Percentiles rank a stretch among this genome's conserved stretches.
Conservation (phyloP, 2,797 vertebrate genomes). For the Nyctalus aviator region DNA sequence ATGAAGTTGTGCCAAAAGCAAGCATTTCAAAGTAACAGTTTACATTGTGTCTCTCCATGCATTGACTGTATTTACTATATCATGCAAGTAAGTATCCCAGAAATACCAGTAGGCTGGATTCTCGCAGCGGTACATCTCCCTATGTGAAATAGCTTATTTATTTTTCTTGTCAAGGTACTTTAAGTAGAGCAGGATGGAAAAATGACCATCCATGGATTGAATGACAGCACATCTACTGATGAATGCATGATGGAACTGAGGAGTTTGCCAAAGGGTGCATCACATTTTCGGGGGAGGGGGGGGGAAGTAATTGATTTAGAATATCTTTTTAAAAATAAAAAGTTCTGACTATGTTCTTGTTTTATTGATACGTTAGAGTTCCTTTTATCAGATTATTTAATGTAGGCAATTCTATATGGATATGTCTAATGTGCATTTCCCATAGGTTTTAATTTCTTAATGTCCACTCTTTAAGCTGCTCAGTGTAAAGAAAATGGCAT, state of each 20-base stretch:
- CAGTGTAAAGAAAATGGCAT: neutral
- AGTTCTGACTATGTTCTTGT: neutral
- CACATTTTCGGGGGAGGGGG: neutral
- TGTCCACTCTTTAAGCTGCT: neutral
- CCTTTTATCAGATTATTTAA: neutral
- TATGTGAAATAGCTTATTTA: slow-evolving; percentile 56
- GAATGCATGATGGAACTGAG: neutral
- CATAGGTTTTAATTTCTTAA: neutral
- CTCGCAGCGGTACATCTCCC: slow-evolving; percentile 75
- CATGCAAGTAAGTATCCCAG: slow-evolving; percentile 57
- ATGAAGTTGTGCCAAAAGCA: slow-evolving; percentile 81
- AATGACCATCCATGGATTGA: neutral
- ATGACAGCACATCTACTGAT: neutral
- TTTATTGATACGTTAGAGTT: neutral
- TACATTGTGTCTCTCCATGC: slow-evolving; percentile 79
- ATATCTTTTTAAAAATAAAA: neutral
- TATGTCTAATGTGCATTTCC: neutral
- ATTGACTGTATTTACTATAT: slow-evolving; percentile 67
- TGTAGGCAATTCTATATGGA: neutral
- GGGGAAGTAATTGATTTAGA: neutral
- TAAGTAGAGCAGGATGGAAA: neutral
- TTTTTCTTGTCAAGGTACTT: slow-evolving; percentile 50
- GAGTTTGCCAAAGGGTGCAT: neutral
- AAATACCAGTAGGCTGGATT: slow-evolving; percentile 67
- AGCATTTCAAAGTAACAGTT: slow-evolving; percentile 77